phyloP scores from a whole-genome alignment of 2,113 vertebrate species.

The Panthera uncia region DNA sequence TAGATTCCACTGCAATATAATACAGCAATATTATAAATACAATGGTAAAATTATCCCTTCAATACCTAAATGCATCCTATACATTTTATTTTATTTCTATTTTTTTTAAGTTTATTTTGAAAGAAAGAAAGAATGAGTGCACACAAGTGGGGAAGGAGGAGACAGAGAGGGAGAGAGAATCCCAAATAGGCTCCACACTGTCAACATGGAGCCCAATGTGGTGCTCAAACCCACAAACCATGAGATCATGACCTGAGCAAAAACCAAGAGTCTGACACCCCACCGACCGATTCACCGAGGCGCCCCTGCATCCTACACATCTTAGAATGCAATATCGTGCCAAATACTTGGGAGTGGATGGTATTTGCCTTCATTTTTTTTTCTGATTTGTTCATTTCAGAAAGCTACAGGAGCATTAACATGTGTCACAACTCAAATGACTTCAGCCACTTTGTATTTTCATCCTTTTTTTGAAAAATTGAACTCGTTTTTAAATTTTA shows the following conservation, averaged over 20 bases:
- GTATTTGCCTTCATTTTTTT: background rate
- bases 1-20: background rate
- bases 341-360: accelerated
- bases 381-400: background rate
- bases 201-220: no score
- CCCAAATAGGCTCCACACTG: no score
- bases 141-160: no score
- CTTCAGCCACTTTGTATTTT: background rate
- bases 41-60: background rate
- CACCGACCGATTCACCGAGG: no score
- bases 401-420: background rate
- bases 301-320: no score
- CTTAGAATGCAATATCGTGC: background rate
- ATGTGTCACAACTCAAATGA: background rate
- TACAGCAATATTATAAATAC: background rate
- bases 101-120: no score
- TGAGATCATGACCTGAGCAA: no score
- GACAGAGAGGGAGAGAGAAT: no score
- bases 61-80: background rate
- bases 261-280: no score
- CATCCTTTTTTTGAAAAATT: background rate
- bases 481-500: background rate
- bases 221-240: no score
- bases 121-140: no score
- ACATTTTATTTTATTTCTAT: background rate